Conservation (phyloP, 2,113 vertebrate genomes). For the Chlamydotis undulata region DNA sequence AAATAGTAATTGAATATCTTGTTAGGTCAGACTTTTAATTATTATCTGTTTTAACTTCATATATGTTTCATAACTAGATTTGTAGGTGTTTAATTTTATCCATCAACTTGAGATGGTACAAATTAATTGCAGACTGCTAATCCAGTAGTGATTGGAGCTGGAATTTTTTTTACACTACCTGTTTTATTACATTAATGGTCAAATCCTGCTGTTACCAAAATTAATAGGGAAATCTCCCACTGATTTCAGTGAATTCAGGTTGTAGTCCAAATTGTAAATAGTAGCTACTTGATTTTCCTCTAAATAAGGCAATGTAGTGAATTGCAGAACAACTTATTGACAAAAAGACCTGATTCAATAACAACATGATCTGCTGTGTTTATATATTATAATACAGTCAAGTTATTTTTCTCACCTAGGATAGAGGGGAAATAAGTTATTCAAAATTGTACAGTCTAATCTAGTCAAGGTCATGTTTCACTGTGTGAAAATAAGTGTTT, state of each 20-base stretch:
- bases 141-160: not conserved
- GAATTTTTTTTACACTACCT: not conserved
- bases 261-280: constrained; percentile 25
- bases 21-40: not conserved
- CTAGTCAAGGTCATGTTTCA: not conserved
- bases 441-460: not conserved
- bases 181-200: constrained; percentile 31
- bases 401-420: not conserved
- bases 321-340: not conserved
- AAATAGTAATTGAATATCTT: not conserved
- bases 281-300: not conserved
- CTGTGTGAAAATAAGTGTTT: not conserved
- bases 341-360: not conserved
- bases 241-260: constrained; percentile 41
- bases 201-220: constrained; percentile 42
- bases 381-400: not conserved
- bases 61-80: constrained; percentile 2
- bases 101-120: not conserved
- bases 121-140: constrained; percentile 44
- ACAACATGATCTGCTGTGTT: not conserved
- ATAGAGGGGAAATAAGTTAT: not conserved
- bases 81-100: constrained; percentile 25
- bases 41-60: not conserved
- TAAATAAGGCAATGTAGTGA: not conserved
- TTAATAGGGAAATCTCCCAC: constrained; percentile 62